Evolutionary conservation across 2,888 invertebrate genomes (phyloP).

Genomic region (Stomorhina lunata): DNA sequence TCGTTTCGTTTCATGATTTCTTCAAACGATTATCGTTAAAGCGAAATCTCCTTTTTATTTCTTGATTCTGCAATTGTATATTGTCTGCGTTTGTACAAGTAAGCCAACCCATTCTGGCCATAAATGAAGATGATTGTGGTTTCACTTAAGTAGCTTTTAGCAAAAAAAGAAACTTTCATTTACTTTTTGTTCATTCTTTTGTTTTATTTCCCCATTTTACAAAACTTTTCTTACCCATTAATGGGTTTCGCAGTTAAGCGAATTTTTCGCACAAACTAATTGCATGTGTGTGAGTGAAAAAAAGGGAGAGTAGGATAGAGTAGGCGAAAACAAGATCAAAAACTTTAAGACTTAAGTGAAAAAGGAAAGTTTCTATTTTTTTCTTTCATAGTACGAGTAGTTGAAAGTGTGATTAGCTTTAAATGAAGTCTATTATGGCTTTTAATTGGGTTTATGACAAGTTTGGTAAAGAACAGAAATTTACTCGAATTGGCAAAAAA

Average conservation of each 20-base stretch:
- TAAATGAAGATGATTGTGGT: constrained; percentile 40
- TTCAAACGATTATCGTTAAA: too few species aligned
- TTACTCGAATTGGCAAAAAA: neutral
- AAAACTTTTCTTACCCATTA: constrained; percentile 36
- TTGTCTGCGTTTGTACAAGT: neutral
- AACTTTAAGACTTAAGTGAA: constrained; percentile 16
- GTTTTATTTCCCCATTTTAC: neutral
- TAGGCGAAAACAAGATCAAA: neutral
- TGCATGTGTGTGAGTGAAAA: neutral
- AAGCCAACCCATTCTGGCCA: neutral
- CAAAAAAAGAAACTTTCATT: constrained; percentile 42
- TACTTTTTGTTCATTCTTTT: neutral
- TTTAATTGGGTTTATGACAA: constrained; percentile 64
- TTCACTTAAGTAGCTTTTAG: constrained; percentile 54
- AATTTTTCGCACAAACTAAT: neutral
- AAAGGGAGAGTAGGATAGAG: neutral
- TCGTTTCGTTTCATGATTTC: too few species aligned
- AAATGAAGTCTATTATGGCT: constrained; percentile 61
- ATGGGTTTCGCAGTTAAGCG: neutral
- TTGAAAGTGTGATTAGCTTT: constrained; percentile 58
- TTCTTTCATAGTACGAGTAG: neutral
- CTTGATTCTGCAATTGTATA: too few species aligned
- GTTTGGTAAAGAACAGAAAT: neutral
- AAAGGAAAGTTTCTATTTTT: constrained; percentile 20
- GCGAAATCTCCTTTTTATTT: too few species aligned